Conservation (phyloP, 2,888 invertebrate species). For the Yponomeuta sedellus region DNA sequence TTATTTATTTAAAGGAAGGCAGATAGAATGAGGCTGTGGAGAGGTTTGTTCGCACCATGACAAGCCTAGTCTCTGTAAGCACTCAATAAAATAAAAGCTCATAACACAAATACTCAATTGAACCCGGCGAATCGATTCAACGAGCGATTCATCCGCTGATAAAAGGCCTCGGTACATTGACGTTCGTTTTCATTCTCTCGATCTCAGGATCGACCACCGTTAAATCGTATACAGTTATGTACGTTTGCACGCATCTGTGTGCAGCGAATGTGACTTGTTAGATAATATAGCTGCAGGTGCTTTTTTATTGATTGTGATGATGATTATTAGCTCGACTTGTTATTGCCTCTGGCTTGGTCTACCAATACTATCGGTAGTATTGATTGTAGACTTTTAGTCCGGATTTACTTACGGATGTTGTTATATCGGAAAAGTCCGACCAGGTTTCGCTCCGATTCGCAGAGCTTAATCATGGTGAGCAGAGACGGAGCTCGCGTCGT, state of each 20-base stretch:
- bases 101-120: not conserved
- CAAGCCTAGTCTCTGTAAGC: too few species aligned
- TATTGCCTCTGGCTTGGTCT: not conserved
- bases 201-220: constrained; percentile 43
- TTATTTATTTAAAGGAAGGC: too few species aligned
- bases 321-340: not conserved
- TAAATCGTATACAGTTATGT: constrained; percentile 21
- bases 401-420: too few species aligned
- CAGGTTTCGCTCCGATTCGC: too few species aligned
- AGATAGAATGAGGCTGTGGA: too few species aligned
- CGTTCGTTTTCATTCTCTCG: constrained; percentile 31
- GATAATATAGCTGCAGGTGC: not conserved
- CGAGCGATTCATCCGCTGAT: not conserved
- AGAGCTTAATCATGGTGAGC: too few species aligned
- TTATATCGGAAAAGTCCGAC: too few species aligned
- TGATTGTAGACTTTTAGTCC: too few species aligned
- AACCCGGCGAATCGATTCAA: not conserved
- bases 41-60: too few species aligned
- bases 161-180: not conserved
- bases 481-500: too few species aligned
- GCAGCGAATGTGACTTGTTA: not conserved
- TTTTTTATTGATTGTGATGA: not conserved
- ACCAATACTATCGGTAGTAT: not conserved
- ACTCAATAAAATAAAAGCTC: not conserved
- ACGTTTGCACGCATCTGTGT: constrained; percentile 3